Base-by-base conservation (phyloP, 2,113 vertebrate genomes). In the Hiodon alosoides region DNA sequence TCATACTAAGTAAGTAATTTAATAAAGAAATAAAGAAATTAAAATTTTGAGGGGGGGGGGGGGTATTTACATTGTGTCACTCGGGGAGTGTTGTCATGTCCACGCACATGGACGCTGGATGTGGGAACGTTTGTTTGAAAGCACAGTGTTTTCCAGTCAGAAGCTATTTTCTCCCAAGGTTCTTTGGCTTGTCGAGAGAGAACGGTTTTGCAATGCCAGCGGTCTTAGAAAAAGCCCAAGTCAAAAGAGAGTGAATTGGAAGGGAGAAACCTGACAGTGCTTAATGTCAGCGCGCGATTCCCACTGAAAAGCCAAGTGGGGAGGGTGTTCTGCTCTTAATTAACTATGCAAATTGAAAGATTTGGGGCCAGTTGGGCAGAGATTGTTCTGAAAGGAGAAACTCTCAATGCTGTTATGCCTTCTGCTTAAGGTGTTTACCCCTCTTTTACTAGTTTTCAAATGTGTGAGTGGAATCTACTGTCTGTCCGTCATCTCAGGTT, bases 311-410 rank as follows among this genome's bases (percentile, higher is more conserved):
- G 14, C 58, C 58, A 59, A 59, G 58, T 59, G 3, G 58, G 14
- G 14, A 14, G 7, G 14, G 58, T 31, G 31, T 31, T 31, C 31
- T 31, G 67, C 52, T 58, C 50, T 77, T 76, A 72, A 79, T 82
- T 83, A 79, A 67, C 64, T 71, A 17, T 73, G 75, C 53, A 69
- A 81, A 81, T 79, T 66, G 72, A 81, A 81, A 74, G 61, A 73
- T 78, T 46, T 64, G 50, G 51, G 54, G 57, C 51, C 59, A 73
- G 70, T 51, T 55, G 65, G 72, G 57, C 55, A 17, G 10, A 8
- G 50, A 52, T 47, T 55, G 75, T 48, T 71, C 31, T 2, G 65
- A 64, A 72, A 13, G 46, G n/a, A 52, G 73, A 64, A 64, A 16
- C 9, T 59, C 61, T 64, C 61, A 5, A 64, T 7, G 16, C 16